phyloP scores from a whole-genome alignment of 2,797 vertebrate genomes.

The Pipistrellus pipistrellus region DNA sequence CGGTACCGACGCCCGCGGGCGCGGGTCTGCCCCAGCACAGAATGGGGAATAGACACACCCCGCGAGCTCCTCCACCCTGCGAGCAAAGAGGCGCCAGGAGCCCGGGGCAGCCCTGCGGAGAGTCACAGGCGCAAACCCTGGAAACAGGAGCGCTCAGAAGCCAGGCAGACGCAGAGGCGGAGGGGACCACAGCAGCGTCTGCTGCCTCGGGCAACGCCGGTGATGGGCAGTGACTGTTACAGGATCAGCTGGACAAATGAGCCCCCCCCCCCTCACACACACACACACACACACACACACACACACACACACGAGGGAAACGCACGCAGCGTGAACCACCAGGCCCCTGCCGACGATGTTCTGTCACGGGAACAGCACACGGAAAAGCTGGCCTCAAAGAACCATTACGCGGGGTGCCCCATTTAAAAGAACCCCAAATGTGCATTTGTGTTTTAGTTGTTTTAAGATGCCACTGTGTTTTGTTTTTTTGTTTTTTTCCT shows the following conservation, averaged over 20 bases:
- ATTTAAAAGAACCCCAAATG: neutral
- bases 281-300: too few species aligned
- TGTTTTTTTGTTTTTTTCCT: neutral
- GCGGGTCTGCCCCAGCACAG: neutral
- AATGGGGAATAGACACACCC: too few species aligned
- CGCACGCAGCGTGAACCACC: accelerated
- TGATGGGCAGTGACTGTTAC: neutral
- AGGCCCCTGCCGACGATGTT: accelerated
- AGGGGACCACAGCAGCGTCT: neutral
- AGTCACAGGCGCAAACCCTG: neutral
- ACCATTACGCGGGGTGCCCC: neutral
- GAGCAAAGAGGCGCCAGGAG: neutral
- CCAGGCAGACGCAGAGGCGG: neutral
- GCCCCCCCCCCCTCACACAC: too few species aligned
- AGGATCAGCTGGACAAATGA: neutral
- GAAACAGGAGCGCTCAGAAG: neutral
- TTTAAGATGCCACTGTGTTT: neutral
- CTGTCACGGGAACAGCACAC: neutral
- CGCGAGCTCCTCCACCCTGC: neutral
- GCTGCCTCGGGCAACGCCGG: neutral
- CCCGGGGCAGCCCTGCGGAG: neutral
- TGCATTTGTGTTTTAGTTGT: neutral
- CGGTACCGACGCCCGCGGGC: accelerated
- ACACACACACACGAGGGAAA: neutral
- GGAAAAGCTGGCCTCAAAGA: neutral